Conservation (phyloP, 2,888 invertebrate genomes). For the Ptychoptera albimana region DNA sequence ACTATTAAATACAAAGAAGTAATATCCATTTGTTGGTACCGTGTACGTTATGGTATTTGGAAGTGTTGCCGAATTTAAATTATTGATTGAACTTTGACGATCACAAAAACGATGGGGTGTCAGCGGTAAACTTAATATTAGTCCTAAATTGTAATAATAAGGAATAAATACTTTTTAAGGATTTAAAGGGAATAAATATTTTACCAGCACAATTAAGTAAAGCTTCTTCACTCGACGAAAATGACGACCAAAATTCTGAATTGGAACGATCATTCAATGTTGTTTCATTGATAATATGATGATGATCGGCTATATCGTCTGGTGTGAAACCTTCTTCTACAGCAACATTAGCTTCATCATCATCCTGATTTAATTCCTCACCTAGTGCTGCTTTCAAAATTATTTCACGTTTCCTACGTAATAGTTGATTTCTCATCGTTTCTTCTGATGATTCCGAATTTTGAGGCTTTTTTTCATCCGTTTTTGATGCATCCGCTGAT, state of each 20-base stretch:
- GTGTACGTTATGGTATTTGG: constrained; percentile 51
- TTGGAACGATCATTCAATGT: constrained; percentile 52
- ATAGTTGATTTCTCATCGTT: constrained; percentile 19
- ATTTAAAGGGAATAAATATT: too few species aligned
- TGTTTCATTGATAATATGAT: constrained; percentile 46
- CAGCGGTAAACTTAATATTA: constrained; percentile 54
- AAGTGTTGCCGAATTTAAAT: constrained; percentile 35
- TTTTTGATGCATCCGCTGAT: not conserved
- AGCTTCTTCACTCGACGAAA: constrained; percentile 65
- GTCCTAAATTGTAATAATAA: constrained; percentile 6
- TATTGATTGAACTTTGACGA: constrained; percentile 25
- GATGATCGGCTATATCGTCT: constrained; percentile 48
- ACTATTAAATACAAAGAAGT: constrained; percentile 69
- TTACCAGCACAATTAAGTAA: constrained; percentile 51
- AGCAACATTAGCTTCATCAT: constrained; percentile 41
- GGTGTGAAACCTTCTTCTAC: constrained; percentile 45
- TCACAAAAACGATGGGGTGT: constrained; percentile 44
- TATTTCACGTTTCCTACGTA: constrained; percentile 33
- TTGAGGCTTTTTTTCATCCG: not conserved
- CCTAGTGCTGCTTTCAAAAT: constrained; percentile 34
- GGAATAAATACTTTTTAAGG: not conserved
- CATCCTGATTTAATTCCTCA: constrained; percentile 37
- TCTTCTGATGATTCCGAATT: not conserved
- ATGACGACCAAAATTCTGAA: constrained; percentile 67
- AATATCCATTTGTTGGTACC: constrained; percentile 63